Evolutionary conservation across 1,140 invertebrate genomes (phyloP), one percentile per base, ranked within the genome.

Genomic region (Trachymyrmex septentrionalis): DNA sequence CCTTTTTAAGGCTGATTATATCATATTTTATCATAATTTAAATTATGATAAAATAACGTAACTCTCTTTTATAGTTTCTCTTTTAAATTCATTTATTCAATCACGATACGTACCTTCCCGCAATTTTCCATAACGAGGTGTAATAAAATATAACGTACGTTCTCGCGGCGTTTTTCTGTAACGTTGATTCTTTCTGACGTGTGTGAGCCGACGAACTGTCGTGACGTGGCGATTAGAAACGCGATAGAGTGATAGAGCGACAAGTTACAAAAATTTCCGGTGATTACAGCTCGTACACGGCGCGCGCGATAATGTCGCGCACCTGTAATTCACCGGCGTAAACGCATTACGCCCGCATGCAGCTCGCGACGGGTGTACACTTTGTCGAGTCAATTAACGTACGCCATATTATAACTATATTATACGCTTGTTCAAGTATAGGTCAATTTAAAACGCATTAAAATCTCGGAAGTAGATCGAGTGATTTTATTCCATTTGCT

Each of bases 211-310:
- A n/a, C n/a, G 21, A 66, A 67, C 19, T 50, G 61, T 66, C 59
- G 55, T 78, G 59, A 19, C 34, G 21, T 38, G 44, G 6, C 21
- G 53, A 78, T 78, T 78, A 78, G 24, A 78, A 48, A 30, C 24
- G 38, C 27, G 59, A 61, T 61, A 19, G 53, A 77, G 2, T 64
- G 82, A 85, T 85, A 66, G 63, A 78, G 44, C 61, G 76, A 66
- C 44, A 80, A 55, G 48, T 80, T 34, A 30, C 14, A 81, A 71
- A 69, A 81, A 81, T 81, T 81, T 81, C 77, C 64, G 77, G 64
- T 19, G 75, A 77, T 77, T 77, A 61, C 57, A 3, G 73, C 64
- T 19, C n/a, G n/a, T 38, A 53, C 61, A 34, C n/a, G 59, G 44
- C 9, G 30, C 48, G 30, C 48, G 27, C 48, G 44, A 81, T 81